Evolutionary conservation across 2,797 vertebrate genomes (phyloP).

Genomic region (Syngnathus rostellatus): DNA sequence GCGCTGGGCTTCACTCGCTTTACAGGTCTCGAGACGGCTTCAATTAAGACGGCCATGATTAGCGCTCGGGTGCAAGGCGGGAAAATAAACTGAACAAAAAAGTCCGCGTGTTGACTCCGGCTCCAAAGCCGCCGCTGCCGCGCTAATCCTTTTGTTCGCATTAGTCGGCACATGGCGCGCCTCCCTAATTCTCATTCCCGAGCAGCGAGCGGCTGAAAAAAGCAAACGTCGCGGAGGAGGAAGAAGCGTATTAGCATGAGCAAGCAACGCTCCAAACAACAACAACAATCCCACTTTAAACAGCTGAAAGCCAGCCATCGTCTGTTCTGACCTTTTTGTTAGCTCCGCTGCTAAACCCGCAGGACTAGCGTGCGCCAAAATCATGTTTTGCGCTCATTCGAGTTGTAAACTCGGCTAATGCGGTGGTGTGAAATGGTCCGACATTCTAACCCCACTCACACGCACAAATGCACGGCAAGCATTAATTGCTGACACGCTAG

Average conservation of each 20-base stretch:
- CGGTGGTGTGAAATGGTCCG: too few species aligned
- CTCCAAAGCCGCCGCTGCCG: slow-evolving; percentile 32
- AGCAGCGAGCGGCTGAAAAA: slow-evolving; percentile 2
- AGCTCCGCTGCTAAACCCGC: too few species aligned
- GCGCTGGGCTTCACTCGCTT: slow-evolving; percentile 1
- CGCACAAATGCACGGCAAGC: slow-evolving; percentile 26
- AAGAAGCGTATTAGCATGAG: slow-evolving; percentile 1
- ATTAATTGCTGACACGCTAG: slow-evolving; percentile 70
- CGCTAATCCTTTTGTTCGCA: slow-evolving; percentile 47
- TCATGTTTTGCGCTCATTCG: too few species aligned
- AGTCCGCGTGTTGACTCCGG: slow-evolving; percentile 31
- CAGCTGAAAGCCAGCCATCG: not conserved
- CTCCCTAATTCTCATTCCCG: slow-evolving; percentile 47
- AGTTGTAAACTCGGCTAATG: too few species aligned
- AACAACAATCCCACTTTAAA: not conserved
- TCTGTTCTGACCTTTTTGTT: not conserved
- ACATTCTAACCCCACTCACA: slow-evolving; percentile 9
- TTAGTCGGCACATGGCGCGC: slow-evolving; percentile 30
- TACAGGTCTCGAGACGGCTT: slow-evolving; percentile 34
- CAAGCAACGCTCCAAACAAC: not conserved
- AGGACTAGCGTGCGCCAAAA: too few species aligned
- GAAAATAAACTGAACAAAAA: not conserved
- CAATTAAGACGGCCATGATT: slow-evolving; percentile 1
- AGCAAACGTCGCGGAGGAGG: slow-evolving; percentile 21
- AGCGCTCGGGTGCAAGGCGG: not conserved